A percentile compares a stretch with the other conserved stretches of the same genome.
Evolutionary conservation across 2,888 invertebrate genomes (phyloP).

Genomic region (Napeogenes sylphis): DNA sequence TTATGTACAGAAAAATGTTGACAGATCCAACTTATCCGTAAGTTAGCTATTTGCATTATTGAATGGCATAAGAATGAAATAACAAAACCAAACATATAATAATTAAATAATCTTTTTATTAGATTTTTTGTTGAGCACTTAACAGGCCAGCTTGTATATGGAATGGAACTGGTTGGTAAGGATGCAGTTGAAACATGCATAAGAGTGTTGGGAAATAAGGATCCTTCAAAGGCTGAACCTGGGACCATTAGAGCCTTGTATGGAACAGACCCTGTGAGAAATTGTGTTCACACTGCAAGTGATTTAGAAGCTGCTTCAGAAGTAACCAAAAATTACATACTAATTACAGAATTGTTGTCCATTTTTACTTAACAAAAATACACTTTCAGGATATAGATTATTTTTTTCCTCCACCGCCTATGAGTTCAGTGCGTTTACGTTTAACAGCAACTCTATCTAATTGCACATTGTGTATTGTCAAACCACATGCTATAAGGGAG

Average conservation of each 20-base stretch:
- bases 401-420: conserved; percentile 77
- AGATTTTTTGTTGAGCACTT: conserved; percentile 81
- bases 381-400: conserved; percentile 76
- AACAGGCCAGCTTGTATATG: conserved; percentile 82
- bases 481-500: conserved; percentile 91
- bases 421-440: conserved; percentile 55
- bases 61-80: not conserved
- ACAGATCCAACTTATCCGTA: conserved; percentile 79
- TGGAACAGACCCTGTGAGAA: conserved; percentile 81
- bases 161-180: conserved; percentile 85
- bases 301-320: conserved; percentile 72
- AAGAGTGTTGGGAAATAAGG: conserved; percentile 79
- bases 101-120: conserved; percentile 15
- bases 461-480: conserved; percentile 89
- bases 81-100: not conserved
- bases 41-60: conserved; percentile 44
- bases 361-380: conserved; percentile 7
- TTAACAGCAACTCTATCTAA: conserved; percentile 80
- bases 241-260: conserved; percentile 81
- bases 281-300: conserved; percentile 83
- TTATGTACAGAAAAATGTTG: conserved; percentile 43
- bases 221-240: conserved; percentile 80
- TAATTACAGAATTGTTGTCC: conserved; percentile 1
- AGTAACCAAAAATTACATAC: conserved; percentile 45
- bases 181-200: conserved; percentile 80